Base-by-base conservation (phyloP, 2,888 invertebrate species). In the Adelognathus sp. region DNA sequence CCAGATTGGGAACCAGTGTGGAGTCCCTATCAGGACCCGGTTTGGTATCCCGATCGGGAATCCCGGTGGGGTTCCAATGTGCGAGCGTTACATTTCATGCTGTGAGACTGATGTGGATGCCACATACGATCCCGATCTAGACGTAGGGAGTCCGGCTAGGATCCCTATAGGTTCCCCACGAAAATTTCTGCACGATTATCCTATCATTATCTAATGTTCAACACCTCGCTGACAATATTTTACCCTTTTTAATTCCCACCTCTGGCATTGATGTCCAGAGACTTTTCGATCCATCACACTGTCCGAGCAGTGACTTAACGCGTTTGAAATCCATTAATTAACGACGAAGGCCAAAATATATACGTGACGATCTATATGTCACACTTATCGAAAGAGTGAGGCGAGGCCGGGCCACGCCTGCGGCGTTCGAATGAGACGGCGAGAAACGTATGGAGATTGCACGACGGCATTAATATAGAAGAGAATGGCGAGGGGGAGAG, bases 391-490 rank as follows among this genome's bases (percentile, higher is more conserved):
- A 58, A 79, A 71, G 46, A 72, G 46, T 52, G 60, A 67, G 64
- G 52, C 63, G 76, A 78, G 71, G 69, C 63, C 60, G 44, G 24
- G 74, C 77, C 76, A 78, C 81, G 77, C 77, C 74, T 54, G 76
- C 60, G 50, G 81, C 76, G 78, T 74, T 79, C 75, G 75, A 82
- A 82, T 80, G 76, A 71, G 67, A 79, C 56, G 63, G 52, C 67
- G 80, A 76, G 76, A 83, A 76, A 70, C 61, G 72, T 69, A 75
- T 81, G 81, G 80, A 79, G 80, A 82, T 81, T 76, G 79, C 72
- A 74, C 56, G n/a, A n/a, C n/a, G 74, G 80, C 78, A 80, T 81
- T 83, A 80, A 81, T 81, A 81, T 83, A 79, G 76, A 76, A 73
- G 73, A 71, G 73, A 73, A 76, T 39, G 63, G 46, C 18, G 29